Conservation (phyloP, 2,888 invertebrate species). For the Mesopsocus fuscifrons region DNA sequence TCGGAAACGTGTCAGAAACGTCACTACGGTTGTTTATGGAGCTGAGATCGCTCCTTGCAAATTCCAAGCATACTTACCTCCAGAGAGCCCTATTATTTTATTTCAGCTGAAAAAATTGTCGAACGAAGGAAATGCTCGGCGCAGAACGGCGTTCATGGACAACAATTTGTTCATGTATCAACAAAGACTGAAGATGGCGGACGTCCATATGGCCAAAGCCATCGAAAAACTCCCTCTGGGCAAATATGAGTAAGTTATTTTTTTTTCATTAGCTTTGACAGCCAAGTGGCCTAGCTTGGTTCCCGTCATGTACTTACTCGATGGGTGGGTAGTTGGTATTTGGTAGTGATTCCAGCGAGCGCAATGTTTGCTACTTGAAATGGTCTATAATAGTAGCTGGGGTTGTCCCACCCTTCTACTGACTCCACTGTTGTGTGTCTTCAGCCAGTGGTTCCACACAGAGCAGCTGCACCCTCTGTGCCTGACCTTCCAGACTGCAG, state of each 20-base stretch:
- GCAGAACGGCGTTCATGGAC: constrained; percentile 45
- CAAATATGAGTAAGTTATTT: constrained; percentile 43
- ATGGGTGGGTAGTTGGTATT: no score
- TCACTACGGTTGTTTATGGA: no score
- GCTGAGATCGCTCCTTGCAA: no score
- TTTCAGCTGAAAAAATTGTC: neutral
- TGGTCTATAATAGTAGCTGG: no score
- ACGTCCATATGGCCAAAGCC: constrained; percentile 59
- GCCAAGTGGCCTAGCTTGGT: no score
- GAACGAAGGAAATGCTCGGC: constrained; percentile 17
- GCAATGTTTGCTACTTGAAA: constrained; percentile 12
- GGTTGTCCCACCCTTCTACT: no score
- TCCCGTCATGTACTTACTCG: no score
- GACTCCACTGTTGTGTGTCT: constrained; percentile 20
- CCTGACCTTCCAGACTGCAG: constrained; percentile 38
- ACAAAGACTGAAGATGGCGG: constrained; percentile 42
- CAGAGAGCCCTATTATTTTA: no score
- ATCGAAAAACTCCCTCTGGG: constrained; percentile 71
- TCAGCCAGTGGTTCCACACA: constrained; percentile 45
- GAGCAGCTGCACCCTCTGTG: constrained; percentile 38
- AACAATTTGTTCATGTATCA: constrained; percentile 43
- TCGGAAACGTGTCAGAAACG: no score
- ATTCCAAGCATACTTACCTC: no score
- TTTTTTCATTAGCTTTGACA: constrained; percentile 1
- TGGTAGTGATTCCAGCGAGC: no score